Conservation (phyloP, 64 coral and sea anemone genomes). For the Actinia tenebrosa region DNA sequence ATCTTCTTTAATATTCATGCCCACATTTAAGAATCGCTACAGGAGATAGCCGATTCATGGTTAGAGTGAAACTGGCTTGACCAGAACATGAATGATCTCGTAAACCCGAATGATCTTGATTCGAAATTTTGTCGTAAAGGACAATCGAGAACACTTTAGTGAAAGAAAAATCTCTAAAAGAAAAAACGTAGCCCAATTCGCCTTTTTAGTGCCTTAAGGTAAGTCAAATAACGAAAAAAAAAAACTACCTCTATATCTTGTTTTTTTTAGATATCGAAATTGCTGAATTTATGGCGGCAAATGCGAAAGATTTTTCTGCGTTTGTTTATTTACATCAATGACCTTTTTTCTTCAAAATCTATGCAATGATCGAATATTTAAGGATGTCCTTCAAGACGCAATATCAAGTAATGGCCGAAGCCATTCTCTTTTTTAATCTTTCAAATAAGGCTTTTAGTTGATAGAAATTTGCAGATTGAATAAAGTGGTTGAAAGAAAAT, state of each 20-base stretch:
- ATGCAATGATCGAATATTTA: not conserved
- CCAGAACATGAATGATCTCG: not conserved
- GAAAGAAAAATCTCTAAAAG: not conserved
- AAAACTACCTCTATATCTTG: not conserved
- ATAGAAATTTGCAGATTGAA: not conserved
- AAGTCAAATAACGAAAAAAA: not conserved
- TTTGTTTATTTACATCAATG: not conserved
- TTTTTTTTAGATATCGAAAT: not conserved
- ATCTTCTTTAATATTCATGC: slow-evolving; percentile 1
- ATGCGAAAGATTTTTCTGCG: not conserved
- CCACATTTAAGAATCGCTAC: slow-evolving; percentile 8
- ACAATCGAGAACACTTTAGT: not conserved
- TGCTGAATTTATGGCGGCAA: not conserved
- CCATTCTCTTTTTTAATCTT: not conserved
- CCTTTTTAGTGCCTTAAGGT: not conserved
- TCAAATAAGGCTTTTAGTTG: not conserved
- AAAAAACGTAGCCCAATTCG: not conserved
- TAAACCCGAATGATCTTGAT: not conserved
- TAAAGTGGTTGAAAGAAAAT: slow-evolving; percentile 13
- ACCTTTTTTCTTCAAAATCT: not conserved
- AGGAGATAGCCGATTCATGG: slow-evolving; percentile 5
- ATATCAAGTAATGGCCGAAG: not conserved
- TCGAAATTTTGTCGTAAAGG: not conserved
- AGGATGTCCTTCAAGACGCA: not conserved
- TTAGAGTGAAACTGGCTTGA: not conserved